Percentiles rank a stretch among this genome's conserved stretches.
phyloP scores from a whole-genome alignment of 2,797 vertebrate species.

The Scolopax rusticola region DNA sequence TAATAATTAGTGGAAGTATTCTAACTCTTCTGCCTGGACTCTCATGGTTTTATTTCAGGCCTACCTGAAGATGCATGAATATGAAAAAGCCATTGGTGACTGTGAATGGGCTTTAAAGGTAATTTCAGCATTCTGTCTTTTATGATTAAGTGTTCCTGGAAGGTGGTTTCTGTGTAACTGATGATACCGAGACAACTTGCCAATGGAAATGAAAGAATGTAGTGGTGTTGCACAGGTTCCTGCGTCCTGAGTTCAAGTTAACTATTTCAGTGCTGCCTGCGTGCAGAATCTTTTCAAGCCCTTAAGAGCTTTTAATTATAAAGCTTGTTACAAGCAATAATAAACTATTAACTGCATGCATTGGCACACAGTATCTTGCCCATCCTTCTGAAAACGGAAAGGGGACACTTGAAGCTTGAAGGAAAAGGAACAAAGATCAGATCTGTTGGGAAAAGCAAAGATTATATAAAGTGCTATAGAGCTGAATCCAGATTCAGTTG shows the following conservation, averaged over 20 bases:
- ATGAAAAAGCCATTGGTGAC: slow-evolving; percentile 87
- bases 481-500: background rate
- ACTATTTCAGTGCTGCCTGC: background rate
- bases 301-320: background rate
- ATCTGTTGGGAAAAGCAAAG: background rate
- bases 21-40: background rate
- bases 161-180: background rate
- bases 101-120: slow-evolving; percentile 96
- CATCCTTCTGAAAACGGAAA: background rate
- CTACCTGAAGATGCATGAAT: slow-evolving; percentile 87
- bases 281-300: background rate
- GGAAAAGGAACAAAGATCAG: background rate
- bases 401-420: background rate
- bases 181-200: background rate
- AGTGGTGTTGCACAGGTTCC: background rate
- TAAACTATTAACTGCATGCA: background rate
- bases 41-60: slow-evolving; percentile 80
- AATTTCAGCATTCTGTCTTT: slow-evolving; percentile 29
- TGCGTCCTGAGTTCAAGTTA: background rate
- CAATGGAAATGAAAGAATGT: background rate
- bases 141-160: background rate
- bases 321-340: background rate
- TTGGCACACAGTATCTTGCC: background rate
- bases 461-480: background rate
- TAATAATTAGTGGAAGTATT: background rate